phyloP scores from a whole-genome alignment of 2,888 invertebrate genomes.

The Pterobdella sp. region DNA sequence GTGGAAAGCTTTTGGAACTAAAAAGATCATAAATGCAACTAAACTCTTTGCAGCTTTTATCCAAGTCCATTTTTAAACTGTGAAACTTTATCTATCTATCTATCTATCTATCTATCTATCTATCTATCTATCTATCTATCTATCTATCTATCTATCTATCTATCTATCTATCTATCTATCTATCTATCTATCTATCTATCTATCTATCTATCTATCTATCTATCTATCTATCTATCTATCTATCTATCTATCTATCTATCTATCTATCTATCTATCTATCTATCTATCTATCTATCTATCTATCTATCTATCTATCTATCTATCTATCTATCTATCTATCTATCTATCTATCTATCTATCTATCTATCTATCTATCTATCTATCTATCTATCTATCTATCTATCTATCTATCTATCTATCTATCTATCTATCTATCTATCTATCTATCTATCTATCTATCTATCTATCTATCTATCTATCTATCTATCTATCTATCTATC shows the following conservation, averaged over 20 bases:
- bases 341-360: background rate
- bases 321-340: background rate
- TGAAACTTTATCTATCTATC: background rate
- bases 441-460: no score
- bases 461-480: no score
- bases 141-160: conserved; percentile 1
- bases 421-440: no score
- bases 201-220: conserved; percentile 1
- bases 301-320: background rate
- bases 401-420: no score
- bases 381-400: no score
- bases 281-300: background rate
- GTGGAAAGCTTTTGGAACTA: no score
- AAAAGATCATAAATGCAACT: no score
- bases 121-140: conserved; percentile 1
- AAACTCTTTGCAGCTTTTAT: no score
- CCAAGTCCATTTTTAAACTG: no score
- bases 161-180: conserved; percentile 1
- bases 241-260: conserved; percentile 1
- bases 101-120: conserved; percentile 1
- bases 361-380: no score
- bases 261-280: conserved; percentile 1
- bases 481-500: no score
- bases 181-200: conserved; percentile 1
- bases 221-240: conserved; percentile 1